Conservation (phyloP, 2,113 vertebrate genomes). For the Anarhynchus alexandrinus region DNA sequence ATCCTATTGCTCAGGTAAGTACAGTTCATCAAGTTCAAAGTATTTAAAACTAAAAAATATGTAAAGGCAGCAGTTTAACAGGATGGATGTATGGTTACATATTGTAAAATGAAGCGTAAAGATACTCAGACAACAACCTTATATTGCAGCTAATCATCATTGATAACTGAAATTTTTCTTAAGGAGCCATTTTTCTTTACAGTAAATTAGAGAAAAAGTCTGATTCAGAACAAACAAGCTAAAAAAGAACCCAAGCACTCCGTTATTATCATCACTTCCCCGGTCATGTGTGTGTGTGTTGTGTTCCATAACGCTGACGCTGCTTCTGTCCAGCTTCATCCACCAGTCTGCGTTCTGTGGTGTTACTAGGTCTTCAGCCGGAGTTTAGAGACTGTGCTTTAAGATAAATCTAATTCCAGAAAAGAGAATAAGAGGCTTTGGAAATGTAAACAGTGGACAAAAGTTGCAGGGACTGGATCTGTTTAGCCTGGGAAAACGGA, state of each 20-base stretch:
- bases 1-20: not conserved
- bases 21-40: not conserved
- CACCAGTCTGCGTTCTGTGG: not conserved
- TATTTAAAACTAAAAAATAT: not conserved
- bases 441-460: not conserved
- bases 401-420: not conserved
- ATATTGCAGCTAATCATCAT: not conserved
- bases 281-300: not conserved
- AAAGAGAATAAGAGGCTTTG: not conserved
- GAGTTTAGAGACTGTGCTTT: not conserved
- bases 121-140: not conserved
- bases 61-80: not conserved
- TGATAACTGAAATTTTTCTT: not conserved
- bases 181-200: not conserved
- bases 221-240: not conserved
- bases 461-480: not conserved
- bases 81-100: not conserved
- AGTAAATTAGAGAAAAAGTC: not conserved
- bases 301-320: fast-evolving
- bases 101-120: not conserved
- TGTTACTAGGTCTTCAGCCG: not conserved
- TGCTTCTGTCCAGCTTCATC: not conserved
- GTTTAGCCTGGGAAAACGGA: not conserved
- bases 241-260: not conserved
- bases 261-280: not conserved